phyloP scores from a whole-genome alignment of 2,888 invertebrate species.

The Orchesella flavescens region DNA sequence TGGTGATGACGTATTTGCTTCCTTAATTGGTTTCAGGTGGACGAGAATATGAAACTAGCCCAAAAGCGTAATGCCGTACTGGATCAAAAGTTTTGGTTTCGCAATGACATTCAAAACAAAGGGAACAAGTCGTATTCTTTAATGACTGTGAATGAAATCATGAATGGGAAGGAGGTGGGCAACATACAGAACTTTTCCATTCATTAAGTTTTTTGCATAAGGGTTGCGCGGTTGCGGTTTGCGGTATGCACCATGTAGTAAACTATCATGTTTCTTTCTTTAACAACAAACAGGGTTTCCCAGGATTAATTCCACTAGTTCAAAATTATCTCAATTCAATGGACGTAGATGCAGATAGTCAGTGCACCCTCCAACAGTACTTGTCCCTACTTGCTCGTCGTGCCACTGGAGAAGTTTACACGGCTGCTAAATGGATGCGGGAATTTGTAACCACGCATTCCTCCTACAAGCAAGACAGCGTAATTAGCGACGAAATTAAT shows the following conservation, averaged over 20 bases:
- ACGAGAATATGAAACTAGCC: slow-evolving; percentile 97
- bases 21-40: slow-evolving; percentile 78
- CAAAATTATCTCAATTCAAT: slow-evolving; percentile 94
- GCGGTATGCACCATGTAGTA: no score
- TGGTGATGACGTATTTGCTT: neutral
- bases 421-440: slow-evolving; percentile 96
- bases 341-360: slow-evolving; percentile 98
- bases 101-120: slow-evolving; percentile 74
- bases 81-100: slow-evolving; percentile 93
- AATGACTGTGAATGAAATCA: slow-evolving; percentile 96
- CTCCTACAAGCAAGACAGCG: slow-evolving; percentile 92
- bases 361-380: slow-evolving; percentile 92
- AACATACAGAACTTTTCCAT: neutral
- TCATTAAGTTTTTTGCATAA: no score
- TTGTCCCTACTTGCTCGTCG: slow-evolving; percentile 91
- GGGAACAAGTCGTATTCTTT: slow-evolving; percentile 79
- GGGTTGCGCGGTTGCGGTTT: no score
- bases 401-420: slow-evolving; percentile 90
- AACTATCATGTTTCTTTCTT: no score
- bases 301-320: slow-evolving; percentile 94
- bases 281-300: slow-evolving; percentile 81
- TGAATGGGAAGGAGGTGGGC: slow-evolving; percentile 89
- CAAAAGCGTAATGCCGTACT: slow-evolving; percentile 91
- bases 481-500: slow-evolving; percentile 89
- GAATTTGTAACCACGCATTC: slow-evolving; percentile 91